Evolutionary conservation across 1,140 invertebrate genomes (phyloP), one percentile per base, ranked within the genome.

Genomic region (Bombus difficillimus): DNA sequence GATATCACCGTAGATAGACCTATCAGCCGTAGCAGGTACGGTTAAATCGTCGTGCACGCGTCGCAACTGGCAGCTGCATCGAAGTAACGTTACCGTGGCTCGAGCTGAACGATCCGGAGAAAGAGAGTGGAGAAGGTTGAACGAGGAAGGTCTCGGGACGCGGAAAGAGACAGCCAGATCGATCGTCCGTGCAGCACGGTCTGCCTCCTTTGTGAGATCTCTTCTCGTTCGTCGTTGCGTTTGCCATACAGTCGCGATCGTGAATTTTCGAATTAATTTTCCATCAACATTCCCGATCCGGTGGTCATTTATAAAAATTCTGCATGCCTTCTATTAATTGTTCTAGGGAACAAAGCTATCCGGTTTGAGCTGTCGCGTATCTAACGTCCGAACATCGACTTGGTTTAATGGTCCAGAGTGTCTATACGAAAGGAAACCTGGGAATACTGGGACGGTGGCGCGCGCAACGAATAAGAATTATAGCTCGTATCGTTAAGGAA

Each of bases 1-100:
- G 83, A 89, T 85, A 85, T 83, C 83, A 43, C 83, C 74, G 57
- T 89, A 89, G 79, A 88, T 72, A 86, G 84, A 80, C 62, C 74
- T 85, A 85, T 88, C 78, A 74, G 83, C n/a, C 83, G 64, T 78
- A 78, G 47, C 86, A 81, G 64, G 68, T 81, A 85, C 73, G 77
- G 72, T 86, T 86, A 89, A 89, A 77, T 74, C 82, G 83, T 80
- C 43, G 71, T 78, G 83, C 34, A 47, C 86, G 87, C 32, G 76
- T 57, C 85, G 72, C 64, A 34, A 89, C 73, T 64, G 75, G 62
- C 87, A 89, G 87, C 84, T 89, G 86, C 78, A 37, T 39, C 37
- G 25, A 78, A 81, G 62, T 43, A 80, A 83, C 76, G 80, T 83
- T 83, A 71, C 74, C 59, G 66, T 22, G 18, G 43, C 53, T 62